A percentile compares a stretch with the other conserved stretches of the same genome.
Evolutionary conservation across 1,140 invertebrate species (phyloP).

Genomic region (Pygmarrhopalites habei): DNA sequence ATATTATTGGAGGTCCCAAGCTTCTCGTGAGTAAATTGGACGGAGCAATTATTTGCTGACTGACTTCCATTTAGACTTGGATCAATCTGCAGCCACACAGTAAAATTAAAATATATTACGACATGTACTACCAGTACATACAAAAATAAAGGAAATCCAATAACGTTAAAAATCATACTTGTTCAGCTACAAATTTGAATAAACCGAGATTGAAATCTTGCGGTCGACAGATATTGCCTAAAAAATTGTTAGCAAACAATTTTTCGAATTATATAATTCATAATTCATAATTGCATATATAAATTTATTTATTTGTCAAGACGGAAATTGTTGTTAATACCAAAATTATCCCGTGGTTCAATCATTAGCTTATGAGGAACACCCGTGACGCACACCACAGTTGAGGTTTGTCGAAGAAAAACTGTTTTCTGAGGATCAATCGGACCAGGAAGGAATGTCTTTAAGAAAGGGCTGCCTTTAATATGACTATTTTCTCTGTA

Average conservation of each 20-base stretch:
- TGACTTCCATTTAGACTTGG: conserved; percentile 18
- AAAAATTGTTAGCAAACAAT: no score
- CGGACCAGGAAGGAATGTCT: conserved; percentile 57
- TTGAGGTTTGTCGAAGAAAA: conserved; percentile 77
- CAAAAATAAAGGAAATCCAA: neutral
- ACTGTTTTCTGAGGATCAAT: conserved; percentile 76
- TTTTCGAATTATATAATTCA: no score
- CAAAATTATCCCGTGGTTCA: conserved; percentile 80
- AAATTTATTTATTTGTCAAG: no score
- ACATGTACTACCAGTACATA: conserved; percentile 4
- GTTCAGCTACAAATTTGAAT: conserved; percentile 32
- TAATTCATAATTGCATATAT: no score
- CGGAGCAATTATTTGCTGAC: conserved; percentile 24
- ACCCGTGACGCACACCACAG: conserved; percentile 71
- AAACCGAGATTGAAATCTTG: conserved; percentile 35
- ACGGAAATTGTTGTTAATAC: no score
- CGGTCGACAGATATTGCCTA: conserved; percentile 65
- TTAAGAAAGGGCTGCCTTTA: conserved; percentile 55
- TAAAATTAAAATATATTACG: no score
- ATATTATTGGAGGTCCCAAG: conserved; percentile 4
- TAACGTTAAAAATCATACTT: conserved; percentile 22
- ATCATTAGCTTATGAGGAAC: conserved; percentile 70
- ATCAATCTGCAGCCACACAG: conserved; percentile 17
- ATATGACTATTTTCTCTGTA: conserved; percentile 46
- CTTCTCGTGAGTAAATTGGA: conserved; percentile 35